Base-by-base conservation (phyloP, 2,888 invertebrate genomes). In the Acleris emargana region DNA sequence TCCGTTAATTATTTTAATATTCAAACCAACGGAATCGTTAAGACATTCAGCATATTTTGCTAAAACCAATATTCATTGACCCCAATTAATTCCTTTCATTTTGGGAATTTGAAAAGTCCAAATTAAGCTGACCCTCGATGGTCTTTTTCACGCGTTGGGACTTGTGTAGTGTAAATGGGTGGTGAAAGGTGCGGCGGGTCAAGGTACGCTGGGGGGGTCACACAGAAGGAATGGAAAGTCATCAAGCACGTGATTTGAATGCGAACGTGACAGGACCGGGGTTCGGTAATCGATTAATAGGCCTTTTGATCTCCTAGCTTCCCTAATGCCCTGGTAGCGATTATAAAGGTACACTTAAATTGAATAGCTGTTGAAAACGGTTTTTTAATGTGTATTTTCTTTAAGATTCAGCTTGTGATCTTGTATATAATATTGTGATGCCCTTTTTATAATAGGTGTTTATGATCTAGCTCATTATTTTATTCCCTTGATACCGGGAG, bases 181-280 rank as follows among this genome's bases (percentile, higher is more conserved):
- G 42, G 20, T 38, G 61, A 18, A 58, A 54, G 62, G 66, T 61
- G 62, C 47, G 62, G 58, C 5, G 50, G 43, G 58, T 54, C 66
- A 49, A 45, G 25, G 43, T 62, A 51, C 38, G 32, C 11, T 66
- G 62, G 68, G 17, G 20, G 16, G 11, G 58, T 18, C 42, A 51
- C 9, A 64, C 51, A 59, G 58, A 61, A 58, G 62, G 70, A 69
- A 69, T 70, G 76, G 73, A 73, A 76, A 74, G 76, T 76, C 76
- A 77, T 77, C 72, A 73, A 75, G 73, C 68, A 69, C 71, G 76
- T 68, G 61, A 68, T 76, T 79, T 74, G 73, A 76, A 77, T 72
- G 70, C 45, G 59, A 75, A 76, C 80, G 77, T 80, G 81, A 77
- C 75, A 59, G 59, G 45, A 57, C 68, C 62, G 60, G 69, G 73